Conservation (phyloP, 2,113 vertebrate genomes). For the Mirounga angustirostris region DNA sequence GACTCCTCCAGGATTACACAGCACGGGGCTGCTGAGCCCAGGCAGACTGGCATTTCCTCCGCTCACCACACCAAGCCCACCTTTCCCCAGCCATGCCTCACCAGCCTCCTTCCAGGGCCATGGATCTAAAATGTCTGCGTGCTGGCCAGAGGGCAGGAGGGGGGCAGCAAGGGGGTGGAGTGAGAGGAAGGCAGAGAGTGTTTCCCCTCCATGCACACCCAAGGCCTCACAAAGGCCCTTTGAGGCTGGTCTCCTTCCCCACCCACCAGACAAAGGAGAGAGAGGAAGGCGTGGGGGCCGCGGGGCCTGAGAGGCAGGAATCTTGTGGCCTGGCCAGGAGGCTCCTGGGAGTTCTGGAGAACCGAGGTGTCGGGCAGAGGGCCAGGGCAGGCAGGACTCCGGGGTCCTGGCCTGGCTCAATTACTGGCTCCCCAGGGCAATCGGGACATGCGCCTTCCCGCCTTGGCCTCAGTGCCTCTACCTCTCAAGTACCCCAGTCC, state of each 20-base stretch:
- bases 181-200: background rate
- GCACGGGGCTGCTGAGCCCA: background rate
- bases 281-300: background rate
- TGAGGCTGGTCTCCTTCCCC: background rate
- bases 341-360: background rate
- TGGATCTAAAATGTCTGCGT: background rate
- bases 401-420: background rate
- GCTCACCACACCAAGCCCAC: background rate
- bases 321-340: background rate
- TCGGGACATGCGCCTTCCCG: fast-evolving
- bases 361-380: fast-evolving
- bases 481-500: background rate
- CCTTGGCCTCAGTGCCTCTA: background rate
- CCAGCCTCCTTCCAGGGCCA: background rate
- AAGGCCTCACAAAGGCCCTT: constrained; percentile 61
- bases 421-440: fast-evolving
- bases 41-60: background rate
- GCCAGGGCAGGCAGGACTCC: background rate
- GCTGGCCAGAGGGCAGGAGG: background rate
- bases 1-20: background rate
- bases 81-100: background rate
- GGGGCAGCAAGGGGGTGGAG: background rate
- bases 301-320: background rate
- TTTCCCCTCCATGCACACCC: background rate
- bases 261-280: background rate